Evolutionary conservation across 2,888 invertebrate species (phyloP), one percentile per base, ranked within the genome.

Genomic region (Hyppa rectilinea): DNA sequence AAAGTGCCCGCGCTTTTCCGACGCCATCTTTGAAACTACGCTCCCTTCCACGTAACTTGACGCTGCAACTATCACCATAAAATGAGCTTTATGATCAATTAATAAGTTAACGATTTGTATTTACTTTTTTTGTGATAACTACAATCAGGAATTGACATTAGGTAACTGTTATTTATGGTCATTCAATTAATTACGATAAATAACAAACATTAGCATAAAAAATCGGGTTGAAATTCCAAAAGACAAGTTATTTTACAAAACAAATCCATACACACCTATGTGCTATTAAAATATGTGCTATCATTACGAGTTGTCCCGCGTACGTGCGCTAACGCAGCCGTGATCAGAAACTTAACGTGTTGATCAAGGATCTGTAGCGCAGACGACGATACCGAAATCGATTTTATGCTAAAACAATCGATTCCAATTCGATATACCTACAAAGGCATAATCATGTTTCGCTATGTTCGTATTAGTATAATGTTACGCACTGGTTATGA

Each of bases 1-100:
- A 95, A 95, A 94, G 95, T 95, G 92, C 89, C 88, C 89, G 92
- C 94, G 93, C 95, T 96, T 96, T 95, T 95, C 96, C 95, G 93
- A 87, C 94, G 95, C 95, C 95, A 95, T 95, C 90, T 95, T 95
- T 95, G 90, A 78, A 87, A 86, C 72, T 85, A 75, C 81, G 80
- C 87, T 85, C 82, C 85, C 86, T 81, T 77, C 83, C 85, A 85
- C 75, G 59, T 82, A 63, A 77, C 77, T 67, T 78, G 76, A 78
- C 84, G 79, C 58, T 80, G 71, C 69, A 63, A 60, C 40, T 56
- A 52, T 49, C 47, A 38, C 26, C 9, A 60, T 61, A 66, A 55
- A 65, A 66, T 49, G n/a, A 79, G 43, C 81, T 77, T 72, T 66
- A 52, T 60, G 50, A 26, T 72, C 71, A 69, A 71, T 65, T 47